A percentile compares a stretch with the other conserved stretches of the same genome.
These are phyloP conservation scores for Masticophis lateralis DNA, from an alignment of 2,797 vertebrate genomes.

Conservation along the genomic window DNA sequence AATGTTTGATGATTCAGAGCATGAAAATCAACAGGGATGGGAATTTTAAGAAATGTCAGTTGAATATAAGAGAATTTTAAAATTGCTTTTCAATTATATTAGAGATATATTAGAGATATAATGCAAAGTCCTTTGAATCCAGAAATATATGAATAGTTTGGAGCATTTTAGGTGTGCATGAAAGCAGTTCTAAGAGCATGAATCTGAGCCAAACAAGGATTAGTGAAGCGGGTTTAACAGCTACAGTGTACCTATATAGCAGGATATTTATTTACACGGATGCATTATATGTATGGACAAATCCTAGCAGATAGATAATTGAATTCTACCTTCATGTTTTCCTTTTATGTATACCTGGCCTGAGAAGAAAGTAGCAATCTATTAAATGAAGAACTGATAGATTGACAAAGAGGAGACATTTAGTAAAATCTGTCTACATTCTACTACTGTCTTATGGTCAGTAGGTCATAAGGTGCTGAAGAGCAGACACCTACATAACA, in stretches of 20 bases:
- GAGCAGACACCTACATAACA: neutral
- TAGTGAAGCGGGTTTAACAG: neutral
- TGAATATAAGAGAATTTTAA: neutral
- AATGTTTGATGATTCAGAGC: conserved; percentile 5
- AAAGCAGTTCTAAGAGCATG: neutral
- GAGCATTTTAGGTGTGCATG: neutral
- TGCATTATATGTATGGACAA: neutral
- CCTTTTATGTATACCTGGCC: neutral
- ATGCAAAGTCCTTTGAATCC: neutral
- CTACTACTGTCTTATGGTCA: neutral
- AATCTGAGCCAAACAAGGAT: neutral
- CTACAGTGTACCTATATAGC: neutral
- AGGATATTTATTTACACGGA: neutral
- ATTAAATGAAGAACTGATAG: neutral
- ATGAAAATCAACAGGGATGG: neutral
- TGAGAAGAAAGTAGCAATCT: neutral
- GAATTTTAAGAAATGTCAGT: conserved; percentile 3
- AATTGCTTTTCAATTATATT: neutral
- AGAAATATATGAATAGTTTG: neutral
- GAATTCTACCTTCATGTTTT: neutral
- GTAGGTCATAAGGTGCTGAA: neutral
- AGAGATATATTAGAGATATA: neutral
- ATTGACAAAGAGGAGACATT: neutral
- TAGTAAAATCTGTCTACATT: neutral
- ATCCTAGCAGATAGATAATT: neutral